A percentile compares a stretch with the other conserved stretches of the same genome.
phyloP scores from a whole-genome alignment of 2,888 invertebrate genomes.

The Aricia artaxerxes region DNA sequence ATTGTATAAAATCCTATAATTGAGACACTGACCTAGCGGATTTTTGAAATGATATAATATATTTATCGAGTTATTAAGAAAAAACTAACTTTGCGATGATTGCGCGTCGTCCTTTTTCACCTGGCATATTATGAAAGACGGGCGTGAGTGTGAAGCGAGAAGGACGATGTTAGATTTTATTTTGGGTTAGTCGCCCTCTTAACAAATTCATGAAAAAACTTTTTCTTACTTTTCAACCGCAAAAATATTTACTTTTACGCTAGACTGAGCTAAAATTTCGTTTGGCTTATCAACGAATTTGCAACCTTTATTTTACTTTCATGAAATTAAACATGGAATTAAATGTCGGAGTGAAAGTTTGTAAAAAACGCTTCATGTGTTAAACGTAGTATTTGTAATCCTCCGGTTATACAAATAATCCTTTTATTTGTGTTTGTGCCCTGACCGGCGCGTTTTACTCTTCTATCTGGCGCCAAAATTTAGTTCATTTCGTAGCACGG shows the following conservation, averaged over 20 bases:
- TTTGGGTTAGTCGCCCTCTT: no score
- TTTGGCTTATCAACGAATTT: slow-evolving; percentile 10
- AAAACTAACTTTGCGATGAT: no score
- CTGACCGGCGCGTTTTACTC: background rate
- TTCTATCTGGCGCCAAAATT: no score
- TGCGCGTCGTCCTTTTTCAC: no score
- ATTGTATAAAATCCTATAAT: no score
- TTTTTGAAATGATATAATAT: no score
- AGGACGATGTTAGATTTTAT: no score
- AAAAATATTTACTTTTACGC: slow-evolving; percentile 5
- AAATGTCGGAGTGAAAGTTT: background rate
- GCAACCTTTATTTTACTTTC: slow-evolving; percentile 18
- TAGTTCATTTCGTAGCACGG: no score
- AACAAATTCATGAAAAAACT: background rate
- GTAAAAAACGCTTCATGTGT: slow-evolving; percentile 8
- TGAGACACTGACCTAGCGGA: no score
- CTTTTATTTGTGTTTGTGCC: background rate
- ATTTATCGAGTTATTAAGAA: no score
- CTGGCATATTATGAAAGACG: no score
- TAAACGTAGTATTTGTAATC: background rate
- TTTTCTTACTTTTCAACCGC: background rate
- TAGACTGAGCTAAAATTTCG: background rate
- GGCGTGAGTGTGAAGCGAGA: no score
- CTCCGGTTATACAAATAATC: background rate
- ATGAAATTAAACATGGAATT: slow-evolving; percentile 2